Percentiles rank a stretch among this genome's conserved stretches.
These are phyloP conservation scores for Mormyrus lacerda DNA, from an alignment of 2,113 vertebrate species.

Conservation along the genomic window DNA sequence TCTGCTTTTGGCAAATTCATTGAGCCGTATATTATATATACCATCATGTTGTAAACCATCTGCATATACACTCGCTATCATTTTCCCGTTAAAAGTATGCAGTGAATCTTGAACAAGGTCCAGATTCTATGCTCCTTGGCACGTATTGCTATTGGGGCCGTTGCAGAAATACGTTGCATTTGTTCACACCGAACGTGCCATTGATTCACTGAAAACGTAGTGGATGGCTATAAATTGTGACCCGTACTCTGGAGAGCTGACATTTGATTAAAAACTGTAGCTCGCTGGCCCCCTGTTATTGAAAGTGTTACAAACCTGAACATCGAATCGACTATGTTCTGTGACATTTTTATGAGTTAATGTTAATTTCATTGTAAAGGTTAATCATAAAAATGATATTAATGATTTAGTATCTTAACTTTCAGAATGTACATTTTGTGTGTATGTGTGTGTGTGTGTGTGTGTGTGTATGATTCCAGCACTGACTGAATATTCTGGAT, in stretches of 20 bases:
- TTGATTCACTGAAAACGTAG: neutral
- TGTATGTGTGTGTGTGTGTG: neutral
- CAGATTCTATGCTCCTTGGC: neutral
- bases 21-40: neutral
- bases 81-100: neutral
- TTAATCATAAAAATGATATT: neutral
- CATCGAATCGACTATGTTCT: neutral
- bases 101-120: neutral
- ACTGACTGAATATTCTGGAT: neutral
- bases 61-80: neutral
- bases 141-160: neutral
- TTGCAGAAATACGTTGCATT: neutral
- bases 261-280: neutral
- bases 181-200: neutral
- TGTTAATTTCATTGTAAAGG: neutral
- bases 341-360: slow-evolving; percentile 1
- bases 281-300: neutral
- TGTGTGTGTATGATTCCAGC: neutral
- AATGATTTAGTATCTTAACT: neutral
- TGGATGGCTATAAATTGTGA: neutral
- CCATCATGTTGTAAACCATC: neutral
- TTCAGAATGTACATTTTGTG: neutral
- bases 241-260: neutral
- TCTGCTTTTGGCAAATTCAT: neutral
- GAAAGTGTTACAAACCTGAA: neutral